Conservation (phyloP, 2,797 vertebrate species). For the Fundulus diaphanus region DNA sequence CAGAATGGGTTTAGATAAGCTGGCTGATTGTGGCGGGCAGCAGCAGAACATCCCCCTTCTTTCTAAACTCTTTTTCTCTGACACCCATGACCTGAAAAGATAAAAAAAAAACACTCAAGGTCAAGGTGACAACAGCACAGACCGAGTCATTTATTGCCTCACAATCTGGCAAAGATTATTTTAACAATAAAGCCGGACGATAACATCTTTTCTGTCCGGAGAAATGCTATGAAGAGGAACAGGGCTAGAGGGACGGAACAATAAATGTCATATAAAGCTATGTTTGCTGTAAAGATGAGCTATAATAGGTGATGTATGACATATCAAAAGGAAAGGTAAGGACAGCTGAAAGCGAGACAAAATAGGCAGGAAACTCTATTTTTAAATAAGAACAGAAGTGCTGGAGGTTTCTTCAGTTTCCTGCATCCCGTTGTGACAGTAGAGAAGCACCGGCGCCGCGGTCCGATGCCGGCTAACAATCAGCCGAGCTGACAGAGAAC, state of each 20-base stretch:
- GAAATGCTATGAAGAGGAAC: accelerated
- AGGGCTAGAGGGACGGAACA: background rate
- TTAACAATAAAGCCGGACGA: slow-evolving; percentile 20
- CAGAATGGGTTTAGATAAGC: slow-evolving; percentile 33
- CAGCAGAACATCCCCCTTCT: background rate
- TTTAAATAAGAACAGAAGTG: slow-evolving; percentile 51
- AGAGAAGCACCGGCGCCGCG: slow-evolving; percentile 10
- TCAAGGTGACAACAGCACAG: background rate
- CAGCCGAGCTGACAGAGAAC: slow-evolving; percentile 26
- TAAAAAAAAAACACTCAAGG: background rate
- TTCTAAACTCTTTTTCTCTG: slow-evolving; percentile 2
- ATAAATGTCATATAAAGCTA: slow-evolving; percentile 23
- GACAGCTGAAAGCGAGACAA: background rate
- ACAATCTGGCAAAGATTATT: slow-evolving; percentile 10
- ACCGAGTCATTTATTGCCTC: slow-evolving; percentile 3
- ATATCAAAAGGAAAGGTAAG: slow-evolving; percentile 27
- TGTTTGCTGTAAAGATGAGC: slow-evolving; percentile 3
- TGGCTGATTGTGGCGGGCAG: background rate
- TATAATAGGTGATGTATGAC: slow-evolving; percentile 10
- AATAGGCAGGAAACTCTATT: slow-evolving; percentile 35
- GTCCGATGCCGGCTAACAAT: slow-evolving; percentile 33
- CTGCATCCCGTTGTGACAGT: slow-evolving; percentile 49
- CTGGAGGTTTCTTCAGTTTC: slow-evolving; percentile 37
- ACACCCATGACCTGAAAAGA: slow-evolving; percentile 1
- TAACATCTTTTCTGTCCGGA: background rate